Evolutionary conservation across 2,888 invertebrate genomes (phyloP).

Genomic region (Adineta ricciae): DNA sequence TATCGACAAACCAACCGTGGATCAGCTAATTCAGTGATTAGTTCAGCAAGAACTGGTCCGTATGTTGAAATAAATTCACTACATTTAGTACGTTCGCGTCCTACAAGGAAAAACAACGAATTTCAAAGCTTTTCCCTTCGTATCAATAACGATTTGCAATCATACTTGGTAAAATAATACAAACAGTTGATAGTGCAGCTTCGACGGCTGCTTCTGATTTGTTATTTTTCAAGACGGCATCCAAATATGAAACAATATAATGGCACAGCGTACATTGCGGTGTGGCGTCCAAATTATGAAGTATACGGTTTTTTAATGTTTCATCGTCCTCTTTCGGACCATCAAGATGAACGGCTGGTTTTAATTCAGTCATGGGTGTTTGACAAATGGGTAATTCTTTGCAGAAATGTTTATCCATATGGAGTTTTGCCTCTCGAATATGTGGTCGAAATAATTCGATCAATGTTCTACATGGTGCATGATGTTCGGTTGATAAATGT

Average conservation of each 20-base stretch:
- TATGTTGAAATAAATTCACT: neutral
- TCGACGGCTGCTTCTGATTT: neutral
- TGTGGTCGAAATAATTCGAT: neutral
- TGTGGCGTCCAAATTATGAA: neutral
- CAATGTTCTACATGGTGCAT: neutral
- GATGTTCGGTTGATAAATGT: neutral
- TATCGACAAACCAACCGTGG: neutral
- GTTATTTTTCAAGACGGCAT: neutral
- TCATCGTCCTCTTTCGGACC: neutral
- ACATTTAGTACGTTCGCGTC: neutral
- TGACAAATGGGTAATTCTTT: neutral
- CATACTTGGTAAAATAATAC: neutral
- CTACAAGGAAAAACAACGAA: neutral
- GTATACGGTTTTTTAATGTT: neutral
- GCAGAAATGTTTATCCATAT: neutral
- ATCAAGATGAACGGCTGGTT: neutral
- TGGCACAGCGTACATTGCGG: neutral
- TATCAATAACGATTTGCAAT: neutral
- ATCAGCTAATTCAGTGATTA: neutral
- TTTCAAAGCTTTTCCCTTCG: neutral
- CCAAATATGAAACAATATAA: slow-evolving; percentile 11
- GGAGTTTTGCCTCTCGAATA: neutral
- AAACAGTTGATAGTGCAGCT: neutral
- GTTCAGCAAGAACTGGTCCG: neutral
- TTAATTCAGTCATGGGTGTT: neutral